Conservation (phyloP, 2,797 vertebrate genomes). For the Notamacropus eugenii region DNA sequence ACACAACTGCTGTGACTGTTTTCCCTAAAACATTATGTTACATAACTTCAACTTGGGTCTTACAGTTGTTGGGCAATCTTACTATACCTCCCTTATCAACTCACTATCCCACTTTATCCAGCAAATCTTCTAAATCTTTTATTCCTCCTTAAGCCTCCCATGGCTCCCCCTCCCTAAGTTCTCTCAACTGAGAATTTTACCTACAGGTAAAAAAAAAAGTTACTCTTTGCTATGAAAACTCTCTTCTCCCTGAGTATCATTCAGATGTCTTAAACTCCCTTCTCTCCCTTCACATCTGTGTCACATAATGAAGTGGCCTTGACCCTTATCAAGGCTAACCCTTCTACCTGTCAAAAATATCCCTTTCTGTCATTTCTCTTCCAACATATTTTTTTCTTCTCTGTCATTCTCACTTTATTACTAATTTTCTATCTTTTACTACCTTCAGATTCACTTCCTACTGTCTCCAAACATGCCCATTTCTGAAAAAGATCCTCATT, state of each 20-base stretch:
- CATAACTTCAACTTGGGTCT: too few species aligned
- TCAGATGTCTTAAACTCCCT: not conserved
- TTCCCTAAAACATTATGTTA: too few species aligned
- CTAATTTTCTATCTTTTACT: not conserved
- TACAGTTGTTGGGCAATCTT: too few species aligned
- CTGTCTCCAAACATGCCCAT: not conserved
- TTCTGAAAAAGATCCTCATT: not conserved
- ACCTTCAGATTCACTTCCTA: not conserved
- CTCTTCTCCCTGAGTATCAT: not conserved
- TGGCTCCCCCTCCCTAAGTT: not conserved
- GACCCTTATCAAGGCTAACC: not conserved
- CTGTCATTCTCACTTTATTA: not conserved
- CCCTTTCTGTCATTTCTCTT: not conserved
- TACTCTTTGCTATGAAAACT: not conserved
- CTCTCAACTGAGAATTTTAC: not conserved
- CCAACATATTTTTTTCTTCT: not conserved
- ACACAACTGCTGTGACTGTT: too few species aligned
- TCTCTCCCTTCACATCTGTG: not conserved
- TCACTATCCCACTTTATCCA: not conserved
- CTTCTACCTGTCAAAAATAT: not conserved
- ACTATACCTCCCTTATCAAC: not conserved
- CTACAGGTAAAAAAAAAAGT: not conserved
- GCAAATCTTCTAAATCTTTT: not conserved
- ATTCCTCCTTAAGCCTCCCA: not conserved
- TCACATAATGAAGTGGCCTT: not conserved